Conservation (phyloP, 1,140 invertebrate genomes). For the Phthorimaea operculella region DNA sequence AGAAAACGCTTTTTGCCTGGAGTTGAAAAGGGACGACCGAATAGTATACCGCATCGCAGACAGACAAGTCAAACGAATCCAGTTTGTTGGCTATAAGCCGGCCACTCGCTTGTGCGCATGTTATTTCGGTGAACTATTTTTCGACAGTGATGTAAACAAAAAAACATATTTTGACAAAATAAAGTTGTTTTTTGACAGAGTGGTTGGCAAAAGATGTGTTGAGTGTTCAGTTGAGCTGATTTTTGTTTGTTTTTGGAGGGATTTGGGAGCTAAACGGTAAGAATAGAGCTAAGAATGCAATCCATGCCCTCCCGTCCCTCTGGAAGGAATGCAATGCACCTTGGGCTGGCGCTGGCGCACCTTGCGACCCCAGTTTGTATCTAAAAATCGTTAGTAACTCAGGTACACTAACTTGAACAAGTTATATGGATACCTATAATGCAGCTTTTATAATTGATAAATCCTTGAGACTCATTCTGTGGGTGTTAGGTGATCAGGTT, state of each 20-base stretch:
- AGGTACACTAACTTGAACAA: background rate
- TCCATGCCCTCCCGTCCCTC: constrained; percentile 51
- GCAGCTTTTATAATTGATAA: no score
- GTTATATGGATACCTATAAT: no score
- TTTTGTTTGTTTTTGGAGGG: constrained; percentile 17
- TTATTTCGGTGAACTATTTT: constrained; percentile 21
- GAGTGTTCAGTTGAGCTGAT: constrained; percentile 24
- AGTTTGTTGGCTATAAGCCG: constrained; percentile 57
- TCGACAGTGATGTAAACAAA: constrained; percentile 55
- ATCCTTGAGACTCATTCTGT: background rate
- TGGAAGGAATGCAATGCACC: constrained; percentile 54
- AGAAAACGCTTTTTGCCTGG: constrained; percentile 9
- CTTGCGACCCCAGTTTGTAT: constrained; percentile 34
- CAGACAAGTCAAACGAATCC: constrained; percentile 49
- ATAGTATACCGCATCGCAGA: constrained; percentile 55
- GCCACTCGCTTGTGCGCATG: constrained; percentile 41
- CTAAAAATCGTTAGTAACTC: constrained; percentile 15
- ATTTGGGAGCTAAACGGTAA: constrained; percentile 42
- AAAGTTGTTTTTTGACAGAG: constrained; percentile 32
- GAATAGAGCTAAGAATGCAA: constrained; percentile 50
- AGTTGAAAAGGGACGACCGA: constrained; percentile 40
- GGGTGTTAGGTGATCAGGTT: background rate
- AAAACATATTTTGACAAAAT: constrained; percentile 34
- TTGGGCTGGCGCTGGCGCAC: constrained; percentile 51
- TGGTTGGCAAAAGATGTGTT: constrained; percentile 40